These are phyloP conservation scores for Antidorcas marsupialis DNA, from an alignment of 2,113 vertebrate species.

Conservation along the genomic window DNA sequence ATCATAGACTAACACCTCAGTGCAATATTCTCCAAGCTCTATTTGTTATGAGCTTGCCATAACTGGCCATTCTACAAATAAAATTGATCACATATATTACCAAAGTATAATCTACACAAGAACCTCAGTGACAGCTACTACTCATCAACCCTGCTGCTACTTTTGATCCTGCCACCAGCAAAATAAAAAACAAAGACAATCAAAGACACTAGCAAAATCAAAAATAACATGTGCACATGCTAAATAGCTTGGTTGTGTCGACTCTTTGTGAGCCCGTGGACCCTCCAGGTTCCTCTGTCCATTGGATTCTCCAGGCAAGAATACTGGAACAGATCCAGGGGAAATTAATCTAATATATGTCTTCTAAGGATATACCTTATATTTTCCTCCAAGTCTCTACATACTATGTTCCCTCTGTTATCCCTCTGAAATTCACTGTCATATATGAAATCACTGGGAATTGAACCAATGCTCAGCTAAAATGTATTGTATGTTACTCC, in stretches of 20 bases:
- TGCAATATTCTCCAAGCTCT: neutral
- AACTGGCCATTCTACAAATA: neutral
- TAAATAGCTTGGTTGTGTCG: fast-evolving
- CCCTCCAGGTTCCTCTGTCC: neutral
- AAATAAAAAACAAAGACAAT: neutral
- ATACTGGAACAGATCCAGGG: neutral
- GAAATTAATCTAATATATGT: neutral
- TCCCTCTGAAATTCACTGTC: neutral
- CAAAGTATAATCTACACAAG: neutral
- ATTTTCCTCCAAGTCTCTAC: neutral
- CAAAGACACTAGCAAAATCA: neutral
- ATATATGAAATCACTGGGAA: neutral
- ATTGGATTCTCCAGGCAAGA: neutral
- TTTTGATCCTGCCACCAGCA: neutral
- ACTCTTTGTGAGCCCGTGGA: neutral
- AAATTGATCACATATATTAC: neutral
- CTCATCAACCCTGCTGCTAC: neutral
- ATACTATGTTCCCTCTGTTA: neutral
- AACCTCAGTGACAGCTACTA: neutral
- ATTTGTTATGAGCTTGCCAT: neutral
- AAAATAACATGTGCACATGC: neutral
- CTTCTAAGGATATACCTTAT: neutral
- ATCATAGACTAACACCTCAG: neutral
- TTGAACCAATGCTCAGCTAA: neutral
- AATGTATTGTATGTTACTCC: neutral